These are phyloP conservation scores for Drosophila siamana DNA, from an alignment of 2,888 invertebrate genomes.

Conservation along the genomic window DNA sequence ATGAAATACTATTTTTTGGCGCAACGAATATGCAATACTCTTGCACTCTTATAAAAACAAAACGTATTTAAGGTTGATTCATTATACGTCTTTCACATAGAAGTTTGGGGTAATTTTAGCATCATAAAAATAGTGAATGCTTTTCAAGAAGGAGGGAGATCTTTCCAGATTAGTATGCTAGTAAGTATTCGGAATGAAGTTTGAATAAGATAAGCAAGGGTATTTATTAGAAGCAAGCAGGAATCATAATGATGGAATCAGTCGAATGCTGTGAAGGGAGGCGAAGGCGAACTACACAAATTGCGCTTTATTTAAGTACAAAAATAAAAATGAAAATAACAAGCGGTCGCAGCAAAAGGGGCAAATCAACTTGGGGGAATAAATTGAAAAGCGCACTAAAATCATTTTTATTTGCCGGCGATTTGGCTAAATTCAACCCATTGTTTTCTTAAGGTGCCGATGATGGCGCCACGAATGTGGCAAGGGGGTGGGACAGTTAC, in stretches of 20 bases:
- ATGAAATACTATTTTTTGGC: not conserved
- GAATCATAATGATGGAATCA: not conserved
- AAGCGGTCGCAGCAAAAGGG: conserved; percentile 33
- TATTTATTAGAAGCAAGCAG: no score
- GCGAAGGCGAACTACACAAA: conserved; percentile 53
- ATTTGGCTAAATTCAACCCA: conserved; percentile 56
- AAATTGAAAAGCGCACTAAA: conserved; percentile 69
- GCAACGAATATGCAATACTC: not conserved
- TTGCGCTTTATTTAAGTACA: conserved; percentile 80
- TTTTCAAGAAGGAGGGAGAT: no score
- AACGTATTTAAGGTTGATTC: no score
- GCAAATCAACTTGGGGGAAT: conserved; percentile 37
- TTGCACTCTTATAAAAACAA: no score
- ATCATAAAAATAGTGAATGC: no score
- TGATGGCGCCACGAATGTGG: conserved; percentile 6
- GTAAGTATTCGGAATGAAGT: not conserved
- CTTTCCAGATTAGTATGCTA: no score
- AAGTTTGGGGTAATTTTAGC: no score
- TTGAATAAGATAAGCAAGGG: not conserved
- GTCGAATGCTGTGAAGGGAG: not conserved
- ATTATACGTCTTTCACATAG: no score
- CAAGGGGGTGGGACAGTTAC: not conserved
- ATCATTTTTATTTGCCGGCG: conserved; percentile 42
- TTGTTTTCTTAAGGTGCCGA: conserved; percentile 38
- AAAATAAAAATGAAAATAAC: conserved; percentile 61